Conservation (phyloP, 2,113 vertebrate species). For the Megaceryle maxima region DNA sequence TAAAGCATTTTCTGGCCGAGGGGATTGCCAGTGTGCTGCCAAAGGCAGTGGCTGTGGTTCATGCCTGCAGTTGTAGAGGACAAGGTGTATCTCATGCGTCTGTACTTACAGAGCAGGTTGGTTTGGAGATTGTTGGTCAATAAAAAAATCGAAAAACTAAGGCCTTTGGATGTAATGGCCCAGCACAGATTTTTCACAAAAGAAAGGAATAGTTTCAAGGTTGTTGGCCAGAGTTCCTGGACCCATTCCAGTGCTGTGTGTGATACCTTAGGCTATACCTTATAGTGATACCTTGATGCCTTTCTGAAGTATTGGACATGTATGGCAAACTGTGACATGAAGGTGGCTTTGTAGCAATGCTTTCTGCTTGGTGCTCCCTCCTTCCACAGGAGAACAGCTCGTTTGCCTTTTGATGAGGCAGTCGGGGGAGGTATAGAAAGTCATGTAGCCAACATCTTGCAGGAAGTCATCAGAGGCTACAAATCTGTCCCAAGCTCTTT, state of each 20-base stretch:
- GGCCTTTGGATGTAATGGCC: neutral
- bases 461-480: neutral
- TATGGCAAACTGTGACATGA: neutral
- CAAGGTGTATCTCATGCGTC: neutral
- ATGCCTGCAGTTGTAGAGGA: neutral
- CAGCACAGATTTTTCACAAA: neutral
- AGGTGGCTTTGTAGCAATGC: neutral
- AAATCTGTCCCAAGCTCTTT: neutral
- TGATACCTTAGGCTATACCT: neutral
- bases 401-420: neutral
- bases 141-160: neutral
- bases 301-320: neutral
- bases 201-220: neutral
- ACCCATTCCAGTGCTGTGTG: neutral
- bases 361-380: neutral
- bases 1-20: neutral
- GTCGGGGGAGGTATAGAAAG: neutral
- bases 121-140: neutral
- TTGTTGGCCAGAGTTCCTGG: neutral
- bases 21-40: accelerated
- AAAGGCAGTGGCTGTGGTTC: neutral
- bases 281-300: neutral
- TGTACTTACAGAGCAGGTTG: accelerated
- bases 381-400: neutral
- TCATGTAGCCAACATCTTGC: neutral